Conservation (phyloP, 2,888 invertebrate species). For the Drosophila histrio region DNA sequence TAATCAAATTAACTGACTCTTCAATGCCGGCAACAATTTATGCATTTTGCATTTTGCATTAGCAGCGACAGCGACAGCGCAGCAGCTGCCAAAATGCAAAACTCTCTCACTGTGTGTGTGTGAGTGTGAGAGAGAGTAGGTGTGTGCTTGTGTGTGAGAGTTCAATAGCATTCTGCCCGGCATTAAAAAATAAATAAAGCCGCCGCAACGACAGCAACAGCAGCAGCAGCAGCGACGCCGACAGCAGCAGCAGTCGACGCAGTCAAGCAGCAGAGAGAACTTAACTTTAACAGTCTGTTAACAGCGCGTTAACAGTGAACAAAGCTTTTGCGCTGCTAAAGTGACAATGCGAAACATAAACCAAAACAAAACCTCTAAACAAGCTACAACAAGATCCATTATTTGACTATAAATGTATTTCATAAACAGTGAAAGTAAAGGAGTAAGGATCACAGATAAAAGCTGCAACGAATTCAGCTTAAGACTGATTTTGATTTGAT, state of each 20-base stretch:
- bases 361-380: neutral
- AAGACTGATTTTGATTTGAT: no score
- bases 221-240: conserved; percentile 28
- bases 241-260: conserved; percentile 2
- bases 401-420: no score
- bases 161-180: conserved; percentile 75
- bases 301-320: conserved; percentile 28
- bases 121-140: conserved; percentile 2
- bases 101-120: neutral
- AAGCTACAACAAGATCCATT: neutral
- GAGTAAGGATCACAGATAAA: no score
- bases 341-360: neutral
- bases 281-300: conserved; percentile 38
- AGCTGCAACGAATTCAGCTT: no score
- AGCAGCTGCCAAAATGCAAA: conserved; percentile 56
- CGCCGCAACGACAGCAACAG: conserved; percentile 27
- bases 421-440: no score
- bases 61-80: conserved; percentile 16
- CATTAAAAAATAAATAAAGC: conserved; percentile 75
- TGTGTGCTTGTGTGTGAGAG: conserved; percentile 49
- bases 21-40: conserved; percentile 53
- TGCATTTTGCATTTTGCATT: conserved; percentile 57
- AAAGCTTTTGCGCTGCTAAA: conserved; percentile 50
- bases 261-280: conserved; percentile 38
- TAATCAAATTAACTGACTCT: conserved; percentile 60